Conservation (phyloP, 2,113 vertebrate species). For the Antennarius striatus region DNA sequence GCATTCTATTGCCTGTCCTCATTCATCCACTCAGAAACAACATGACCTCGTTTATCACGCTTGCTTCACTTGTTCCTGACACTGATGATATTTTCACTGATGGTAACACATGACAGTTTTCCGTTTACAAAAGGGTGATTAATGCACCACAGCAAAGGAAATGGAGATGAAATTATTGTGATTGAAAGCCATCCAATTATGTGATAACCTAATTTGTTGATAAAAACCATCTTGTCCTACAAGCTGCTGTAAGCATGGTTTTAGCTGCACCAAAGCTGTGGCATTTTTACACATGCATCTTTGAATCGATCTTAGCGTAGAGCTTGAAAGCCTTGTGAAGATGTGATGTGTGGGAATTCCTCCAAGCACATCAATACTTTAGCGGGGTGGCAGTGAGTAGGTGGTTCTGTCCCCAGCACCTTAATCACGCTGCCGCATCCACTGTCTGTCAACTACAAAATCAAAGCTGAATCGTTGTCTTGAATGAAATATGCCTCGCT, state of each 20-base stretch:
- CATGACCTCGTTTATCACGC: constrained; percentile 56
- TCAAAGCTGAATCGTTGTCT: constrained; percentile 35
- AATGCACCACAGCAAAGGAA: background rate
- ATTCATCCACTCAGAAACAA: constrained; percentile 45
- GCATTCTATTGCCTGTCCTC: constrained; percentile 42
- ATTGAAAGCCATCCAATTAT: background rate
- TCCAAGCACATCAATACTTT: constrained; percentile 44
- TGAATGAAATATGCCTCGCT: constrained; percentile 24
- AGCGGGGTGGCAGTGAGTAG: constrained; percentile 28
- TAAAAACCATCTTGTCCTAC: background rate
- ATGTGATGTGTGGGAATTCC: constrained; percentile 50
- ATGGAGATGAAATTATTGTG: background rate
- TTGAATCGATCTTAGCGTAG: constrained; percentile 14
- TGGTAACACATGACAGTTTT: constrained; percentile 17
- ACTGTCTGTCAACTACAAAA: constrained; percentile 32
- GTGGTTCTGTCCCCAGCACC: constrained; percentile 42
- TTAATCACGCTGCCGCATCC: constrained; percentile 48
- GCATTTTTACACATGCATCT: constrained; percentile 12
- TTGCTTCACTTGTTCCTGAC: constrained; percentile 47
- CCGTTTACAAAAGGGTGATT: constrained; percentile 16
- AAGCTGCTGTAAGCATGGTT: background rate
- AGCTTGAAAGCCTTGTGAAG: constrained; percentile 35
- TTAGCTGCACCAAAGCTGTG: background rate
- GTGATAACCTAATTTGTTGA: constrained; percentile 9
- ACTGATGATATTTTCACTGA: constrained; percentile 48